These are phyloP conservation scores for Agrypnia vestita DNA, from an alignment of 1,140 invertebrate species.

Conservation along the genomic window DNA sequence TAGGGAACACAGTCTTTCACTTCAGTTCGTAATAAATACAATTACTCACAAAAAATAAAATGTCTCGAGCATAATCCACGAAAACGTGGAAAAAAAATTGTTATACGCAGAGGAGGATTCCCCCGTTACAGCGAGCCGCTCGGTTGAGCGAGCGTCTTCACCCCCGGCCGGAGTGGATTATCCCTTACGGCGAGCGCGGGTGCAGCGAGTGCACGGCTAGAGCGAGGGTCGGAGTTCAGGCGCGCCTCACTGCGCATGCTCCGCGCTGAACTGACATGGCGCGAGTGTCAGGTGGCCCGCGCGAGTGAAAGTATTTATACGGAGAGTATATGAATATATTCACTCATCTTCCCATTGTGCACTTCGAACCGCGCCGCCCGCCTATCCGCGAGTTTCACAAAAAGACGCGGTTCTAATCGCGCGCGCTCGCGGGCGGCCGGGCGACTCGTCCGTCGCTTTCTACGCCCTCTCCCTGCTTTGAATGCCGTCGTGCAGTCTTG, in stretches of 20 bases:
- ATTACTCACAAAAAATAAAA: background rate
- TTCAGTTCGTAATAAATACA: background rate
- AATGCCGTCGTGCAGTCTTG: too few relatives aligned
- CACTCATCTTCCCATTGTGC: slow-evolving; percentile 34
- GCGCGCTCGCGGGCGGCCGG: too few relatives aligned
- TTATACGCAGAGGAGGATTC: background rate
- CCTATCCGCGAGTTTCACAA: too few relatives aligned
- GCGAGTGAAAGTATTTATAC: slow-evolving; percentile 36
- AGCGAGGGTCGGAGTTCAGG: slow-evolving; percentile 9
- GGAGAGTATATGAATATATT: slow-evolving; percentile 31
- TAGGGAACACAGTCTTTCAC: background rate
- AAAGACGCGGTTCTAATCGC: too few relatives aligned
- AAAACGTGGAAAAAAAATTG: background rate
- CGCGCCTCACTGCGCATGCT: slow-evolving; percentile 30
- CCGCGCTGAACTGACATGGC: slow-evolving; percentile 18
- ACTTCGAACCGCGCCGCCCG: background rate
- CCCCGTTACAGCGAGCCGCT: background rate
- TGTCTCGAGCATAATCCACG: background rate
- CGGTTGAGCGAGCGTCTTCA: background rate
- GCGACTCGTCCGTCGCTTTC: too few relatives aligned
- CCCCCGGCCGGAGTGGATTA: background rate
- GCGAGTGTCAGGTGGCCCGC: slow-evolving; percentile 22
- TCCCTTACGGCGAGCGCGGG: background rate
- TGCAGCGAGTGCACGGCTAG: background rate
- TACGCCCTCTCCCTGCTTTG: too few relatives aligned